phyloP scores from a whole-genome alignment of 2,888 invertebrate genomes.

The Spicauda simplicius region DNA sequence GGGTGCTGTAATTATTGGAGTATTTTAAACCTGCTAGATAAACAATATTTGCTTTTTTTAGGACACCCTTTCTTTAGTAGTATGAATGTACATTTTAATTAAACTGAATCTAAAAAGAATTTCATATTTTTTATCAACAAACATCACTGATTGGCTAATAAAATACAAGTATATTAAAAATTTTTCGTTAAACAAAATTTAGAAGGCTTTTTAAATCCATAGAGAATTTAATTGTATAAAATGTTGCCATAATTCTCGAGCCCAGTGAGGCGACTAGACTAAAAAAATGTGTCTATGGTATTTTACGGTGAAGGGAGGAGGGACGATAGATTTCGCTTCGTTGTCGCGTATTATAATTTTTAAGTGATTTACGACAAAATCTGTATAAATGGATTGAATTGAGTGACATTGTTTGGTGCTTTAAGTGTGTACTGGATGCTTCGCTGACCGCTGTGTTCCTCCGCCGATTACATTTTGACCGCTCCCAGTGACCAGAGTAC shows the following conservation, averaged over 20 bases:
- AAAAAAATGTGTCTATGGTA: constrained; percentile 65
- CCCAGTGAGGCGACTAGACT: not conserved
- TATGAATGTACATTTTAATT: too few species aligned
- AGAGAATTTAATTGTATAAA: constrained; percentile 6
- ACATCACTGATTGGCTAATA: too few species aligned
- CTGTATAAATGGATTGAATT: constrained; percentile 62
- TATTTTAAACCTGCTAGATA: too few species aligned
- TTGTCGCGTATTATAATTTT: constrained; percentile 76
- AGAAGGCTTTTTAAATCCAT: not conserved
- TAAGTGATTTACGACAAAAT: constrained; percentile 68
- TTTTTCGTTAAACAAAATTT: too few species aligned
- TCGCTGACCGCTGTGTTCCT: constrained; percentile 53
- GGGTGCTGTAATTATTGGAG: too few species aligned
- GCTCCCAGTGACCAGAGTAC: constrained; percentile 80
- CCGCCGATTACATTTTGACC: constrained; percentile 74
- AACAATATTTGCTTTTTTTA: too few species aligned
- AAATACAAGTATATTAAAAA: too few species aligned
- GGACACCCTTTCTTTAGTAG: too few species aligned
- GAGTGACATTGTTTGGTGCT: constrained; percentile 66
- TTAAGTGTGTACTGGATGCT: constrained; percentile 56
- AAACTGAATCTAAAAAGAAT: too few species aligned
- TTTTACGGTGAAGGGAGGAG: constrained; percentile 78
- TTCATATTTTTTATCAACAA: too few species aligned
- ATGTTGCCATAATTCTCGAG: constrained; percentile 22
- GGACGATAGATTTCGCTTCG: constrained; percentile 75